Conservation (phyloP, 2,797 vertebrate species). For the Tiaroga cobitis region DNA sequence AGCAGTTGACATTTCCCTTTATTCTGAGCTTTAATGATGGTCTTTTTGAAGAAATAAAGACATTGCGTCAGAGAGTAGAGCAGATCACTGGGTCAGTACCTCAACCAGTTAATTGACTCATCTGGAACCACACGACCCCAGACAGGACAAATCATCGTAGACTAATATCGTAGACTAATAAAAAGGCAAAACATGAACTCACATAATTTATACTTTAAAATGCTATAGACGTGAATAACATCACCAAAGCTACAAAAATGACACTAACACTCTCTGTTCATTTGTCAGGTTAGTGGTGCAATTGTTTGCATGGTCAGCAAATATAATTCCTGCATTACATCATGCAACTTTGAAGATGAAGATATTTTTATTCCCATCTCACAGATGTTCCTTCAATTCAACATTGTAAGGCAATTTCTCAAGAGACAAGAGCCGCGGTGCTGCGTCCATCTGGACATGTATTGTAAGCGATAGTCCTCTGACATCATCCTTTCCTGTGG, state of each 20-base stretch:
- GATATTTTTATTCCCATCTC: slow-evolving; percentile 71
- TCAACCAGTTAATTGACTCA: background rate
- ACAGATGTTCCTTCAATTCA: slow-evolving; percentile 88
- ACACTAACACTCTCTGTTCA: background rate
- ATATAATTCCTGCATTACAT: slow-evolving; percentile 3
- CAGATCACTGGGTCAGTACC: background rate
- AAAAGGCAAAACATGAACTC: background rate
- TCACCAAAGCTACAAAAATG: background rate
- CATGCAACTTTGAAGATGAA: slow-evolving; percentile 61
- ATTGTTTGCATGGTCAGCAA: slow-evolving; percentile 19
- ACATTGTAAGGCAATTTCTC: slow-evolving; percentile 89
- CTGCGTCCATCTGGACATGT: slow-evolving; percentile 72
- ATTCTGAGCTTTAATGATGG: background rate
- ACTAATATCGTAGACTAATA: background rate
- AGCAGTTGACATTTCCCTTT: background rate
- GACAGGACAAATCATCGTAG: background rate
- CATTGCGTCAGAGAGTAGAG: background rate
- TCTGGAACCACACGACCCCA: background rate
- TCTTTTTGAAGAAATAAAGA: background rate
- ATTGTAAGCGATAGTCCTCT: slow-evolving; percentile 93
- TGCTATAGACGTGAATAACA: background rate
- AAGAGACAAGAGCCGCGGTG: slow-evolving; percentile 70
- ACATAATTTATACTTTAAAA: background rate
- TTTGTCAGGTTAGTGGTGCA: background rate
- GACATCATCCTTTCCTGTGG: slow-evolving; percentile 91